Conservation (phyloP, 2,113 vertebrate genomes). For the Corythaixoides concolor region DNA sequence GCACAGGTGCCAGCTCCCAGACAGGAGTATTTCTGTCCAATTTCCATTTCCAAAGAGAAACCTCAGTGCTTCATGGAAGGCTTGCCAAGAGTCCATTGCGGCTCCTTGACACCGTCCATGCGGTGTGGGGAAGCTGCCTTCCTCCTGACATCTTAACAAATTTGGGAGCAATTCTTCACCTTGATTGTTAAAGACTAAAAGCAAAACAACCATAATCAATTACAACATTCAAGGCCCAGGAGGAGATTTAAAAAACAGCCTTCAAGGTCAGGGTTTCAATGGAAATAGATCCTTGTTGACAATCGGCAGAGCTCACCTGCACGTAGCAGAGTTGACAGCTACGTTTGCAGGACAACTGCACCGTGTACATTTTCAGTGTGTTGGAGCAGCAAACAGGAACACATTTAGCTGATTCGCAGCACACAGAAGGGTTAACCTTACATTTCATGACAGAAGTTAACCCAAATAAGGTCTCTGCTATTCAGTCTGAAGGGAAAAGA, state of each 20-base stretch:
- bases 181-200: constrained; percentile 20
- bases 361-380: not conserved
- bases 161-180: constrained; percentile 14
- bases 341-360: not conserved
- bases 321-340: not conserved
- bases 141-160: not conserved
- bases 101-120: not conserved
- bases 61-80: not conserved
- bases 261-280: constrained; percentile 20
- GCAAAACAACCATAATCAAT: constrained; percentile 19
- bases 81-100: not conserved
- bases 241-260: not conserved
- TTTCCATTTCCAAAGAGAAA: not conserved
- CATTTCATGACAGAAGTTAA: not conserved
- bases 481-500: constrained; percentile 33
- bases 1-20: not conserved
- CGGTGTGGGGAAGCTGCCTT: not conserved
- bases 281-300: not conserved
- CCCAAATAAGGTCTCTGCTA: not conserved
- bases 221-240: not conserved
- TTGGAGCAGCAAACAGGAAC: not conserved
- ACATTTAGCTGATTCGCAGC: not conserved
- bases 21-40: not conserved
- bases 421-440: constrained; percentile 6
- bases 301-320: not conserved